Base-by-base conservation (phyloP, 2,797 vertebrate species). In the Neopelma chrysocephalum region DNA sequence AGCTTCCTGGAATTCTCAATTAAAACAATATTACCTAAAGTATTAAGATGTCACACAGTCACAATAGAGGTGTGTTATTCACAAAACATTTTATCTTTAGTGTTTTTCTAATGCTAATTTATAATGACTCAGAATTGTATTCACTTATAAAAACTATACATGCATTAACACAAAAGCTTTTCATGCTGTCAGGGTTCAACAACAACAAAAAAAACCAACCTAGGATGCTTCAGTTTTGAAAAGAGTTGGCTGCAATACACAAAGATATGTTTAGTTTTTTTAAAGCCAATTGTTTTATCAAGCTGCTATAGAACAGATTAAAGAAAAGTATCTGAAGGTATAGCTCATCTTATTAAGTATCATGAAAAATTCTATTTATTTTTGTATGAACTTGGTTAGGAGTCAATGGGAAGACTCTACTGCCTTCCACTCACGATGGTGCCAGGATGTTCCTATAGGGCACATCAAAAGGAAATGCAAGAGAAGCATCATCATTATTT, bases 1-100 rank as follows among this genome's bases (percentile, higher is more conserved):
- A 48, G 50, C 75, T 95, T 91, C 87, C 93, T 66, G n/a, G 45
- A 94, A 94, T 90, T 94, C 47, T 65, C 86, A 89, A 72, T 91
- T 85, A 95, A 95, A 92, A 82, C n/a, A 86, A 7, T 51, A 91
- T 85, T 85, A 91, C 61, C 40, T n/a, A 21, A 85, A 73, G 82
- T 65, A 86, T 66, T 34, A 70, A 75, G 65, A 29, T 85, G 60
- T 34, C 61, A 38, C 60, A 70, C 31, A 70, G 27, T 45, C 57
- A 83, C 18, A 81, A 60, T 0, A 75, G 15, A 85, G 25, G 9
- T 57, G 10, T 50, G n/a, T n/a, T 75, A 68, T 23, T 71, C 45
- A 83, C n/a, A 62, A 62, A 80, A 31, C 4, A 15, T 27, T 81
- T 87, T 29, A 51, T 65, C 27, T 64, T 58, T 6, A 48, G 32